Percentiles rank a stretch among this genome's conserved stretches.
Conservation (phyloP, 1,140 invertebrate species). For the Drosophila gunungcola region DNA sequence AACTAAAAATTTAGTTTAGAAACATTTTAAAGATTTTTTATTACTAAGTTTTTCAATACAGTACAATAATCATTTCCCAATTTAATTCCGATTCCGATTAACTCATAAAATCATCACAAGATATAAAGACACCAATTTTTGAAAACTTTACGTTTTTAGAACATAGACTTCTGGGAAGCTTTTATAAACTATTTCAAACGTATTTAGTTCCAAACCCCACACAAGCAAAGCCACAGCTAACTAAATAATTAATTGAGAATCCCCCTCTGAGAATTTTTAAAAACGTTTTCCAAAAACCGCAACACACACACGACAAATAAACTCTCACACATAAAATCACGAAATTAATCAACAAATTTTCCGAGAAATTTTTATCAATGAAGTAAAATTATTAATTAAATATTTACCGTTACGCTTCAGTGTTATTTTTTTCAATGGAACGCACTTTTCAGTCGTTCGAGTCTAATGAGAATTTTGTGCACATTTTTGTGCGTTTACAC, state of each 20-base stretch:
- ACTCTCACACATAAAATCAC: slow-evolving; percentile 10
- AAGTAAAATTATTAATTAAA: not conserved
- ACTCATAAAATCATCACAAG: not conserved
- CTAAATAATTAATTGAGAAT: not conserved
- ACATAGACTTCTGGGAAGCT: not conserved
- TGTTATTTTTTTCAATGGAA: slow-evolving; percentile 29
- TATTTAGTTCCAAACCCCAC: not conserved
- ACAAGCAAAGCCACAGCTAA: not conserved
- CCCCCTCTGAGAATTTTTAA: not conserved
- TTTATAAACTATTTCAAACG: not conserved
- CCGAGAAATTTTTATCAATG: slow-evolving; percentile 1
- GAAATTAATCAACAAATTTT: slow-evolving; percentile 32
- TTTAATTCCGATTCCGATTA: not conserved
- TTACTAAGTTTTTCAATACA: too few species aligned
- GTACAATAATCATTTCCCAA: not conserved
- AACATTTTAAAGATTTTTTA: too few species aligned
- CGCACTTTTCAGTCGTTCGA: slow-evolving; percentile 77
- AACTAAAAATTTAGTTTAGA: too few species aligned
- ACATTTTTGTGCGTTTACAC: slow-evolving; percentile 68
- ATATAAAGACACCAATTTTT: too few species aligned
- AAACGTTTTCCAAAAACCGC: not conserved
- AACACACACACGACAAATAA: not conserved
- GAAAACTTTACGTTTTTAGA: too few species aligned
- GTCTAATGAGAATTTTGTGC: slow-evolving; percentile 72
- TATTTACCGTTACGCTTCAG: slow-evolving; percentile 42